Evolutionary conservation across 1,140 invertebrate species (phyloP).

Genomic region (Macrocentrus cingulum): DNA sequence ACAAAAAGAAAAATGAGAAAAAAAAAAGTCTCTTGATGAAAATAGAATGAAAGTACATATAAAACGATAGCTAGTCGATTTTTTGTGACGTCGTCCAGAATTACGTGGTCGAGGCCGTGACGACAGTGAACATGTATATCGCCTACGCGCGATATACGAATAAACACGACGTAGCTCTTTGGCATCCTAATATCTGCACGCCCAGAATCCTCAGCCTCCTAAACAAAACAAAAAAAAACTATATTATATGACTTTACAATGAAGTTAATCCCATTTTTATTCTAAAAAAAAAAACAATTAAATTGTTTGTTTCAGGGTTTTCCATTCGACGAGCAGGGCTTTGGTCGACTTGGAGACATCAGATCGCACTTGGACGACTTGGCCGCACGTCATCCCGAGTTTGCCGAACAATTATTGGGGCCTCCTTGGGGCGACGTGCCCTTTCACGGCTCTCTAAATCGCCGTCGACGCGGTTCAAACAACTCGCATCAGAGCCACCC

Average conservation of each 20-base stretch:
- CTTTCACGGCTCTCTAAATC: conserved; percentile 41
- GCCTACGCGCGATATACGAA: conserved; percentile 26
- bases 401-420: conserved; percentile 62
- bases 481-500: conserved; percentile 41
- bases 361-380: conserved; percentile 63
- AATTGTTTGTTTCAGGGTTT: conserved; percentile 61
- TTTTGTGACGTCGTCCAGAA: conserved; percentile 20
- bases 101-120: conserved; percentile 26
- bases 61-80: neutral
- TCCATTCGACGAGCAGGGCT: conserved; percentile 67
- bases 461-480: conserved; percentile 47
- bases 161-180: conserved; percentile 21
- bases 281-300: no score
- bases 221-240: neutral
- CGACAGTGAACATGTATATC: conserved; percentile 25
- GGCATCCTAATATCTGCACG: conserved; percentile 3
- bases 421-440: conserved; percentile 56
- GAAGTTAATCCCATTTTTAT: no score
- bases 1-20: neutral
- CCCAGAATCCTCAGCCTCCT: neutral
- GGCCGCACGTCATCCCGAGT: conserved; percentile 64
- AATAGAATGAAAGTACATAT: conserved; percentile 7
- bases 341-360: conserved; percentile 59
- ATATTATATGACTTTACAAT: no score
- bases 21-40: neutral